phyloP scores from a whole-genome alignment of 2,888 invertebrate species.

The Leptopterna dolabrata region DNA sequence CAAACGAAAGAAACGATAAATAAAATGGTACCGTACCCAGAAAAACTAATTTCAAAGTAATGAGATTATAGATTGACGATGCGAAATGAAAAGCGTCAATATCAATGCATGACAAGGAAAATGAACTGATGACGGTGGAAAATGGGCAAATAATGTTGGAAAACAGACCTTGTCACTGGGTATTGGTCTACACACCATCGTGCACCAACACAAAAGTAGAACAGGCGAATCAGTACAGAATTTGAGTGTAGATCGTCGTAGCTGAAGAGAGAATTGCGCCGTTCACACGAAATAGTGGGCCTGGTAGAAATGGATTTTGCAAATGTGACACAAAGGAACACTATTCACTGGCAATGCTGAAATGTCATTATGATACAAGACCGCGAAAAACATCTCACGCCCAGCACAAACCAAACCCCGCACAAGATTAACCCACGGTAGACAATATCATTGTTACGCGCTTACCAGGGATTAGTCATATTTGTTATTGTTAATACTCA shows the following conservation, averaged over 20 bases:
- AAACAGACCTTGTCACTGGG: slow-evolving; percentile 52
- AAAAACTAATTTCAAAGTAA: neutral
- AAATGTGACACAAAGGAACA: slow-evolving; percentile 50
- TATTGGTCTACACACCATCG: slow-evolving; percentile 54
- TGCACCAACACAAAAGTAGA: slow-evolving; percentile 45
- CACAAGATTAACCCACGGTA: slow-evolving; percentile 31
- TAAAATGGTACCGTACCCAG: neutral
- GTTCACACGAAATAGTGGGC: neutral
- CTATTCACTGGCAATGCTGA: slow-evolving; percentile 38
- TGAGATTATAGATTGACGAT: neutral
- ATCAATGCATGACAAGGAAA: neutral
- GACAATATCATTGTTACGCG: slow-evolving; percentile 31
- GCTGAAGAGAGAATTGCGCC: neutral
- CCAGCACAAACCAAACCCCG: slow-evolving; percentile 19
- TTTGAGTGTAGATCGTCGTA: neutral
- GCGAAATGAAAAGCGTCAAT: neutral
- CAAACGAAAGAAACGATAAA: neutral
- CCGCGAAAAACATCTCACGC: slow-evolving; percentile 43
- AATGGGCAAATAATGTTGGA: slow-evolving; percentile 9
- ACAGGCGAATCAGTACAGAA: slow-evolving; percentile 43
- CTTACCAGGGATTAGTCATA: slow-evolving; percentile 48
- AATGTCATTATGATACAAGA: slow-evolving; percentile 38
- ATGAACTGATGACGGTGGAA: neutral
- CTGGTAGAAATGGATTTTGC: slow-evolving; percentile 14
- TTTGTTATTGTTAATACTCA: slow-evolving; percentile 47